A percentile compares a stretch with the other conserved stretches of the same genome.
Evolutionary conservation across 2,888 invertebrate species (phyloP).

Genomic region (Drosophila putrida): DNA sequence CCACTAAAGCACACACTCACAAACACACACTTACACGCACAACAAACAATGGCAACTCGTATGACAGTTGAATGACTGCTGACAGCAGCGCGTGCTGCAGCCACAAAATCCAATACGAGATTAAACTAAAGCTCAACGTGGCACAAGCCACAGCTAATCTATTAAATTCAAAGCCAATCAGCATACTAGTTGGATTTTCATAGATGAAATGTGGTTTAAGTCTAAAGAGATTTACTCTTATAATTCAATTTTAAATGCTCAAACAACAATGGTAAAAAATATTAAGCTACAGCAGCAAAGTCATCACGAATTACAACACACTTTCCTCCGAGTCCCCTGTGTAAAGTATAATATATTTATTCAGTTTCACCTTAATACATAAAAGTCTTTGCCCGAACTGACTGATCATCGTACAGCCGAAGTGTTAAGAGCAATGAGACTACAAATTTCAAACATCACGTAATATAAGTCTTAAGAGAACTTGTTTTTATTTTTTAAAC

Average conservation of each 20-base stretch:
- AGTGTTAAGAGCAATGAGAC: too few relatives aligned
- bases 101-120: slow-evolving; percentile 36
- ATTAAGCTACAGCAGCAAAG: background rate
- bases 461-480: too few relatives aligned
- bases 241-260: background rate
- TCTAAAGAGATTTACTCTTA: background rate
- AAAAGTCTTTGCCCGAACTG: too few relatives aligned
- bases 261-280: background rate
- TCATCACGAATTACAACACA: background rate
- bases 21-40: background rate
- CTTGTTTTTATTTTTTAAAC: too few relatives aligned
- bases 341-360: background rate
- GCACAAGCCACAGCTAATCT: background rate
- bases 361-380: too few relatives aligned
- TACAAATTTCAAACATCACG: too few relatives aligned
- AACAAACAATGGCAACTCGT: slow-evolving; percentile 39
- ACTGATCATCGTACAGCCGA: too few relatives aligned
- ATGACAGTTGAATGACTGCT: slow-evolving; percentile 60
- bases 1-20: slow-evolving; percentile 6
- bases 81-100: slow-evolving; percentile 63
- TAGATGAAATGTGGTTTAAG: background rate
- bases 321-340: background rate
- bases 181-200: background rate
- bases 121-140: slow-evolving; percentile 2
- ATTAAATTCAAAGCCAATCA: background rate